Evolutionary conservation across 1,140 invertebrate species (phyloP), one percentile per base, ranked within the genome.

Genomic region (Lineus longissimus): DNA sequence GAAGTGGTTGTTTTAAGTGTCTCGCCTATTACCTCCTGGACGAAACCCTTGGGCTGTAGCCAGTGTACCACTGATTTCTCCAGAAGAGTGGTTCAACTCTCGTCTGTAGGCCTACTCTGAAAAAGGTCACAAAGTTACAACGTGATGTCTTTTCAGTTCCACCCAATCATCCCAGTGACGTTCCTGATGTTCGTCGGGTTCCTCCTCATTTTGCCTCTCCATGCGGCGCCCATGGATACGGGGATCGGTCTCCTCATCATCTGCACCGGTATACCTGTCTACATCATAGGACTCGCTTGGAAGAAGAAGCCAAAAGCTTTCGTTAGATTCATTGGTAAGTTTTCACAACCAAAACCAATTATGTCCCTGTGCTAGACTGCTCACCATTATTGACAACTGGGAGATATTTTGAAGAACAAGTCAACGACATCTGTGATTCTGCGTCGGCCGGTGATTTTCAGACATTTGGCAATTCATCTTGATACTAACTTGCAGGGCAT

Each of bases 121-220:
- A n/a, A 19, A 13, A 11, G 23, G 54, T 55, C 13, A 15, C 54
- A 11, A 55, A 15, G 11, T 11, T n/a, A 15, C 11, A 25, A 15
- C 47, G 30, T 23, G 13, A 62, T 69, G 63, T 66, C 25, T 60
- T 76, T 77, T 54, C 74, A 84, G 82, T 78, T 84, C 29, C 91
- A 92, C 73, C 82, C 97, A 27, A 82, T 93, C 67, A 97, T 90
- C 74, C 90, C 95, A 41, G 85, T 94, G 33, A 78, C 94, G 0
- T 99, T 99, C 84, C 90, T 98, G 66, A 73, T 94, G 22, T 90
- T 88, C 62, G 95, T 93, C 13, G 81, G 95, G 7, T 93, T 97
- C 74, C 91, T 99, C 63, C 94, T 95, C 19, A 85, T 96, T 22
- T 90, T 98, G 22, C 95, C 97, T 17, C 94, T 98, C 86, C 87